phyloP scores from a whole-genome alignment of 2,888 invertebrate genomes.

The Orthosia incerta region DNA sequence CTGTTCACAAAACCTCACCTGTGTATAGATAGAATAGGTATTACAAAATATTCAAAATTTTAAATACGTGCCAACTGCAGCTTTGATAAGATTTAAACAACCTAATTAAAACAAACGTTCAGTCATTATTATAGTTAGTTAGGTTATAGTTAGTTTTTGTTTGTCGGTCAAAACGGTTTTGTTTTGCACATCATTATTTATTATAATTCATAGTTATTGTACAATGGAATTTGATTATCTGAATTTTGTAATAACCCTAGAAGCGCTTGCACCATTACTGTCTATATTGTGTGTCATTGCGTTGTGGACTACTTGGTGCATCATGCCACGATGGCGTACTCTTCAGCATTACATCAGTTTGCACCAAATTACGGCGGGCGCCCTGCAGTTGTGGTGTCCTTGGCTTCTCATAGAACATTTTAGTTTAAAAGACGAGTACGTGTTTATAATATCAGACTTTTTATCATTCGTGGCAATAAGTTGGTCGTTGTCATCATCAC shows the following conservation, averaged over 20 bases:
- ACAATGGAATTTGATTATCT: neutral
- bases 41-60: neutral
- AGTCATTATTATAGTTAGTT: too few species aligned
- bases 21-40: neutral
- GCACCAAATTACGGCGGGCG: slow-evolving; percentile 56
- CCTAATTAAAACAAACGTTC: slow-evolving; percentile 2
- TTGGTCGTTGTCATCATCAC: slow-evolving; percentile 46
- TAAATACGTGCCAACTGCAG: neutral
- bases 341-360: slow-evolving; percentile 63
- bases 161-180: neutral
- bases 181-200: neutral
- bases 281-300: slow-evolving; percentile 30
- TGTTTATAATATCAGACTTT: slow-evolving; percentile 17
- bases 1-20: neutral
- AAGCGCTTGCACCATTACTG: neutral
- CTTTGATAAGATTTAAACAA: neutral
- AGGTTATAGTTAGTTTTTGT: neutral
- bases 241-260: neutral
- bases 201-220: neutral
- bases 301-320: slow-evolving; percentile 57
- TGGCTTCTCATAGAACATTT: neutral
- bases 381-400: slow-evolving; percentile 48
- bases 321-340: slow-evolving; percentile 61
- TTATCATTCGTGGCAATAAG: slow-evolving; percentile 17
- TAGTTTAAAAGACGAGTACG: neutral